Conservation (phyloP, 2,888 invertebrate genomes). For the Acanthococcus lagerstroemiae region DNA sequence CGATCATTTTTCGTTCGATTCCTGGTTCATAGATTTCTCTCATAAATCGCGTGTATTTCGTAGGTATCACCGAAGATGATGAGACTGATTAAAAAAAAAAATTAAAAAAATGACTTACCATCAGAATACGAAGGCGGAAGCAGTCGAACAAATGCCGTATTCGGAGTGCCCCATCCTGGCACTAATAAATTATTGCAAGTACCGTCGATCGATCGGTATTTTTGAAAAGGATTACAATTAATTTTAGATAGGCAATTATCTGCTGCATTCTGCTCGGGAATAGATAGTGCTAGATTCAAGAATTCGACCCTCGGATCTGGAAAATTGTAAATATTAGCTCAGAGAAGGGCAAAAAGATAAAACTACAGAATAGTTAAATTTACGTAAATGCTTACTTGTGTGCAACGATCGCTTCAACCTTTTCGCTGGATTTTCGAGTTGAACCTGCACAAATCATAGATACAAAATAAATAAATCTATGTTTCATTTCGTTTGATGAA, state of each 20-base stretch:
- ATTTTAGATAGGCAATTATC: constrained; percentile 45
- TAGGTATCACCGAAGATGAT: too few species aligned
- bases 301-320: background rate
- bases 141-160: constrained; percentile 47
- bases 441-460: background rate
- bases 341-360: background rate
- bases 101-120: too few species aligned
- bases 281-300: constrained; percentile 10
- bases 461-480: background rate
- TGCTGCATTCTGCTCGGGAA: constrained; percentile 34
- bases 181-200: constrained; percentile 84
- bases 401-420: background rate
- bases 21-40: too few species aligned
- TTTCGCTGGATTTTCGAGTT: background rate
- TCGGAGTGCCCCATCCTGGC: constrained; percentile 71
- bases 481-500: background rate
- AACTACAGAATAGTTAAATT: background rate
- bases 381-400: background rate
- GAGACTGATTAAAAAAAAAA: too few species aligned
- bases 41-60: too few species aligned
- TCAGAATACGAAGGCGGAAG: constrained; percentile 35
- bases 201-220: constrained; percentile 75
- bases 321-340: too few species aligned
- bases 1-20: too few species aligned
- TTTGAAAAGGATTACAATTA: constrained; percentile 42